Evolutionary conservation across 2,888 invertebrate species (phyloP).

Genomic region (Dynastes tityus): DNA sequence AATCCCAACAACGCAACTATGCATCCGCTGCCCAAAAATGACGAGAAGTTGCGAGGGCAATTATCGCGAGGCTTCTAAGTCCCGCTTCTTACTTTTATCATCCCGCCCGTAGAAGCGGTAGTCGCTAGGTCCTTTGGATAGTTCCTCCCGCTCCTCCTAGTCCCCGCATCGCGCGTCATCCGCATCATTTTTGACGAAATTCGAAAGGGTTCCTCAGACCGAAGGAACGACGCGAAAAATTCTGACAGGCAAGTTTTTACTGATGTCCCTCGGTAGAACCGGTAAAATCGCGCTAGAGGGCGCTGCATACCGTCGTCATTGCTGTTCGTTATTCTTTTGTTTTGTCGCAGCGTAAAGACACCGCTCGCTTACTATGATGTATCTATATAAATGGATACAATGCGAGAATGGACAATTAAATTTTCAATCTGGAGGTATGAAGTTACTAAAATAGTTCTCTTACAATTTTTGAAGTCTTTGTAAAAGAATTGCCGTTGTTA

Average conservation of each 20-base stretch:
- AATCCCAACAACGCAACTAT: constrained; percentile 3
- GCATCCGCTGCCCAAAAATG: constrained; percentile 21
- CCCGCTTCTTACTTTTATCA: background rate
- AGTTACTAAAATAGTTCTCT: no score
- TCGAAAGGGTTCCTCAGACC: background rate
- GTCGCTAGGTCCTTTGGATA: background rate
- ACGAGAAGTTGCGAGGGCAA: background rate
- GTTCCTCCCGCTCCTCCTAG: background rate
- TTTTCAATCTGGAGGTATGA: no score
- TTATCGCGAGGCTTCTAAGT: constrained; percentile 33
- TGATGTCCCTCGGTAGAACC: no score
- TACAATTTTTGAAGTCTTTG: no score
- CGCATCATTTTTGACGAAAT: constrained; percentile 15
- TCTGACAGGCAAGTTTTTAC: no score
- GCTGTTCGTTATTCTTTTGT: no score
- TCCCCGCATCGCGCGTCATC: background rate
- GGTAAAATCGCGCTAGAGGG: background rate
- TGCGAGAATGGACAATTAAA: no score
- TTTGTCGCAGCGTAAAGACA: no score
- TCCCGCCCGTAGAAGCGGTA: background rate
- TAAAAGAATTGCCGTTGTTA: no score
- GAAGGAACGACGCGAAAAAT: no score
- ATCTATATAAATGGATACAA: no score
- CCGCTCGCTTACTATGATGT: no score
- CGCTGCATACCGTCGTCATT: background rate